Base-by-base conservation (phyloP, 2,888 invertebrate genomes). In the Dione juno region DNA sequence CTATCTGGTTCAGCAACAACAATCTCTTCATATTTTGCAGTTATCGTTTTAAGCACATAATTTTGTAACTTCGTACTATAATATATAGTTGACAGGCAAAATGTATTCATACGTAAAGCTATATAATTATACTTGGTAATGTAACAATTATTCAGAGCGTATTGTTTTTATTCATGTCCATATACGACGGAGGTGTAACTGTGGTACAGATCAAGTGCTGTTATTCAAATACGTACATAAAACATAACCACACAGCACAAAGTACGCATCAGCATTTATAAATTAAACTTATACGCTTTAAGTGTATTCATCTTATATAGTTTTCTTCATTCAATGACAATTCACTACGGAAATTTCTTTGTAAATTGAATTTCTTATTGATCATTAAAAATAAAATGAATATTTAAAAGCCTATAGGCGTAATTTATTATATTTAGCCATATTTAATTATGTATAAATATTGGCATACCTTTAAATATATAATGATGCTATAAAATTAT, bases 101-200 rank as follows among this genome's bases (percentile, higher is more conserved):
- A 71, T 69, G 73, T 71, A 73, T 73, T 68, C 72, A 70, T 74
- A 71, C 74, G 71, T 78, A 76, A 76, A 76, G 72, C 73, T 73
- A 64, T 70, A 57, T 75, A 70, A 83, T 84, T 85, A 84, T 84
- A 85, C 83, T 84, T 84, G 84, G 77, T 84, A 84, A 86, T 84
- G 75, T 73, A 72, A 76, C 69, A 75, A 64, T 64, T 78, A 77
- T 78, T 75, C 78, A 79, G 78, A 74, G 74, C 71, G 79, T 78
- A 82, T 84, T 86, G 84, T 83, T 83, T 84, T 80, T 81, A 84
- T 84, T 82, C 82, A 81, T 84, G 81, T 81, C 71, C 77, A 69
- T 71, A 75, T 81, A 82, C 80, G 77, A 77, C 74, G 76, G 77
- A 82, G 82, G 83, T 80, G 83, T 79, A 70, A 61, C 73, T 67